These are phyloP conservation scores for Heliconius sara DNA, from an alignment of 2,888 invertebrate species.

Conservation along the genomic window DNA sequence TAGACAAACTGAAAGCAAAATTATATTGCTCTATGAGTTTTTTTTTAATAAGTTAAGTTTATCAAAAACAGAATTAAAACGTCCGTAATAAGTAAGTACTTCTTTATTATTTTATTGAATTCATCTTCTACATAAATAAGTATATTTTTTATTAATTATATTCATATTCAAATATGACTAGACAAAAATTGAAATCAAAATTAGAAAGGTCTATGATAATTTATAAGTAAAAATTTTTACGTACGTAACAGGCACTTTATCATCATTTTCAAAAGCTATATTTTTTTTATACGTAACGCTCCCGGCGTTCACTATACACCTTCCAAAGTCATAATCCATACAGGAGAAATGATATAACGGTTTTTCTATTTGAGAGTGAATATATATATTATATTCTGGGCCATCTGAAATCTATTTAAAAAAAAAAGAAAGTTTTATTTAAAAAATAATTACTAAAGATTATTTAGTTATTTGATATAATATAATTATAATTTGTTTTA, in stretches of 20 bases:
- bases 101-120: too few relatives aligned
- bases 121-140: too few relatives aligned
- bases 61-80: too few relatives aligned
- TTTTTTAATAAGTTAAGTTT: too few relatives aligned
- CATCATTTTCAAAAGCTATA: conserved; percentile 68
- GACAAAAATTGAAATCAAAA: too few relatives aligned
- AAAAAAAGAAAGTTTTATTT: background rate
- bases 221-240: conserved; percentile 30
- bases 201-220: too few relatives aligned
- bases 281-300: conserved; percentile 79
- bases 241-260: conserved; percentile 67
- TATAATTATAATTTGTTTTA: background rate
- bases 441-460: background rate
- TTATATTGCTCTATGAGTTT: too few relatives aligned
- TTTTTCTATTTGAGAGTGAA: conserved; percentile 84
- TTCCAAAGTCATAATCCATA: conserved; percentile 86
- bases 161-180: too few relatives aligned
- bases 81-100: too few relatives aligned
- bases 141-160: too few relatives aligned
- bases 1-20: too few relatives aligned
- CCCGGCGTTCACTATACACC: conserved; percentile 86
- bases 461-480: background rate
- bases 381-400: conserved; percentile 83
- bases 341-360: conserved; percentile 86
- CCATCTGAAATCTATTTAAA: conserved; percentile 86